Evolutionary conservation across 2,888 invertebrate genomes (phyloP).

Genomic region (Diarsia rubi): DNA sequence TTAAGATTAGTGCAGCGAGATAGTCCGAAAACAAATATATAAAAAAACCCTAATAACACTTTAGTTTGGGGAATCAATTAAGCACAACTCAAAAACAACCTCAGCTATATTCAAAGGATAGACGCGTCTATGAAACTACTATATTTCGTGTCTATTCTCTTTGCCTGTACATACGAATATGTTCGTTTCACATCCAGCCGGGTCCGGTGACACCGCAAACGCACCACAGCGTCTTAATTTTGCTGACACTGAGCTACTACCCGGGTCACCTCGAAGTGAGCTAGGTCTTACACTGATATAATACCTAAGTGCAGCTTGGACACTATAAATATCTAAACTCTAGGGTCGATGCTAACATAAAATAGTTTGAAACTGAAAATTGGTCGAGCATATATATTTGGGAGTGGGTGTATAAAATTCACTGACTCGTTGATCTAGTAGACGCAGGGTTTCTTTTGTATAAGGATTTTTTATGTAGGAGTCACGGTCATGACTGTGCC

Average conservation of each 20-base stretch:
- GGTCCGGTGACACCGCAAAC: constrained; percentile 46
- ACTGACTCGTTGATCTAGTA: no score
- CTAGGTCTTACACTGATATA: constrained; percentile 48
- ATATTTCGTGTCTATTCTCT: neutral
- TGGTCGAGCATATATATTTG: neutral
- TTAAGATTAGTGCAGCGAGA: no score
- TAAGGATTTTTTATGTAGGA: no score
- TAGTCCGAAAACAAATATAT: no score
- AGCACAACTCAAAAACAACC: neutral
- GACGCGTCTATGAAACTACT: neutral
- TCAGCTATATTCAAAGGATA: neutral
- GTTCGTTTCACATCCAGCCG: constrained; percentile 19
- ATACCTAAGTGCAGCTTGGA: constrained; percentile 31
- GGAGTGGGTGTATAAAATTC: neutral
- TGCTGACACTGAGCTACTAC: constrained; percentile 60
- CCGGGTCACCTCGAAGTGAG: constrained; percentile 46
- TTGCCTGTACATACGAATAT: constrained; percentile 10
- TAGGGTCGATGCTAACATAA: constrained; percentile 3
- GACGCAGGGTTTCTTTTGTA: no score
- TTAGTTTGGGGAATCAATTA: accelerated
- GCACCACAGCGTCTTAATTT: constrained; percentile 58
- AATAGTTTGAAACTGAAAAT: neutral
- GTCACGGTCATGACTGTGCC: no score
- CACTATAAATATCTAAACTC: constrained; percentile 14
- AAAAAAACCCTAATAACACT: neutral